phyloP scores from a whole-genome alignment of 2,888 invertebrate genomes.

The Agrilus mali region DNA sequence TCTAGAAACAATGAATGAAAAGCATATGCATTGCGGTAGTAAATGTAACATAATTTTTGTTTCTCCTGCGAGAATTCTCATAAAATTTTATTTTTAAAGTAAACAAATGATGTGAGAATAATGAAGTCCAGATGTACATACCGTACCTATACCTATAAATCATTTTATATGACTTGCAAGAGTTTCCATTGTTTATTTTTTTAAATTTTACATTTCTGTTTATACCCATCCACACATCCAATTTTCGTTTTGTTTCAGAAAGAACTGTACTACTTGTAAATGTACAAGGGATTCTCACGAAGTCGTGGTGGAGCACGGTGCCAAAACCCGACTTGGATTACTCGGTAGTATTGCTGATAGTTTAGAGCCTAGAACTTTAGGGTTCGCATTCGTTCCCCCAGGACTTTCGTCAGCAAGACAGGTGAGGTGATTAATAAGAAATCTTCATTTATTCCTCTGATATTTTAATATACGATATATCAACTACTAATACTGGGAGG shows the following conservation, averaged over 20 bases:
- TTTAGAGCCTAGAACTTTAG: slow-evolving; percentile 39
- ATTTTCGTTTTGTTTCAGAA: slow-evolving; percentile 48
- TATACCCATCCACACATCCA: too few species aligned
- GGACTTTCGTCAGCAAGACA: slow-evolving; percentile 30
- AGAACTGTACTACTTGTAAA: slow-evolving; percentile 86
- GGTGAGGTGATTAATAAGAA: slow-evolving; percentile 17
- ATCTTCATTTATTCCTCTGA: background rate
- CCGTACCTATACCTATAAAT: too few species aligned
- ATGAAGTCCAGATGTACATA: too few species aligned
- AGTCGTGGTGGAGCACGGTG: slow-evolving; percentile 39
- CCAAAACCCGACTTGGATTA: slow-evolving; percentile 27
- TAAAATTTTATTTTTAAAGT: too few species aligned
- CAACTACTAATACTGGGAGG: background rate
- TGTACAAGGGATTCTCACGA: slow-evolving; percentile 85
- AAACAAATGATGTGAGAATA: too few species aligned
- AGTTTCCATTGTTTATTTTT: too few species aligned
- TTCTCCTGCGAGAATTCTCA: too few species aligned
- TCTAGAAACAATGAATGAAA: too few species aligned
- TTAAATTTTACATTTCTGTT: too few species aligned
- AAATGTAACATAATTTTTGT: too few species aligned
- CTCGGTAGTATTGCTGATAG: slow-evolving; percentile 43
- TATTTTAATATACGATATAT: background rate
- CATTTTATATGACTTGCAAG: too few species aligned
- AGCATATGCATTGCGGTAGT: too few species aligned
- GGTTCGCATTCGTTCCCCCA: slow-evolving; percentile 32